These are phyloP conservation scores for Toxotes jaculatrix DNA, from an alignment of 2,113 vertebrate genomes.

Conservation along the genomic window DNA sequence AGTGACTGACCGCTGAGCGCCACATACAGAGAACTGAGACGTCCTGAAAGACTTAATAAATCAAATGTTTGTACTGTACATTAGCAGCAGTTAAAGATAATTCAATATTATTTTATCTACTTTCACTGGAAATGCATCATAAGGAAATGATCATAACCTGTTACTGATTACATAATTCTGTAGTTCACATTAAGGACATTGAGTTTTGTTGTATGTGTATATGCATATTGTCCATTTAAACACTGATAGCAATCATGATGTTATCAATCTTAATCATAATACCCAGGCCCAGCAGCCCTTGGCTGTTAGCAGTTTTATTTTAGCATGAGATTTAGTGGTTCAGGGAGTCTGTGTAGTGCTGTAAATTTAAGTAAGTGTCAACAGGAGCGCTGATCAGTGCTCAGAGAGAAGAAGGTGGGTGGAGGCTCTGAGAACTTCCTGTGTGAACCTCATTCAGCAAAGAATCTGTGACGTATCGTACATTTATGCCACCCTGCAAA, in stretches of 20 bases:
- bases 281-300: too few relatives aligned
- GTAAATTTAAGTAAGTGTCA: too few relatives aligned
- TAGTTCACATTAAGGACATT: not conserved
- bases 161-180: not conserved
- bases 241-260: too few relatives aligned
- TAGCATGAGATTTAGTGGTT: too few relatives aligned
- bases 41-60: not conserved
- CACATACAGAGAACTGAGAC: too few relatives aligned
- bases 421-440: conserved; percentile 51
- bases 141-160: not conserved
- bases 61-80: not conserved
- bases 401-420: not conserved
- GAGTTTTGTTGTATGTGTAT: not conserved
- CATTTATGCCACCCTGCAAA: not conserved
- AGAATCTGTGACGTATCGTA: conserved; percentile 5
- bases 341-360: too few relatives aligned
- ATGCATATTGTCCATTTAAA: too few relatives aligned
- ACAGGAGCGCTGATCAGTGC: not conserved
- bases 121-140: not conserved
- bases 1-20: too few relatives aligned
- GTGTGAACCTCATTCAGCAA: conserved; percentile 6
- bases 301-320: not conserved
- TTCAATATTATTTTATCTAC: not conserved
- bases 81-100: not conserved
- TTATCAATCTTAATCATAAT: too few relatives aligned